Evolutionary conservation across 2,797 vertebrate genomes (phyloP).

Genomic region (Sebastiscus tertius): DNA sequence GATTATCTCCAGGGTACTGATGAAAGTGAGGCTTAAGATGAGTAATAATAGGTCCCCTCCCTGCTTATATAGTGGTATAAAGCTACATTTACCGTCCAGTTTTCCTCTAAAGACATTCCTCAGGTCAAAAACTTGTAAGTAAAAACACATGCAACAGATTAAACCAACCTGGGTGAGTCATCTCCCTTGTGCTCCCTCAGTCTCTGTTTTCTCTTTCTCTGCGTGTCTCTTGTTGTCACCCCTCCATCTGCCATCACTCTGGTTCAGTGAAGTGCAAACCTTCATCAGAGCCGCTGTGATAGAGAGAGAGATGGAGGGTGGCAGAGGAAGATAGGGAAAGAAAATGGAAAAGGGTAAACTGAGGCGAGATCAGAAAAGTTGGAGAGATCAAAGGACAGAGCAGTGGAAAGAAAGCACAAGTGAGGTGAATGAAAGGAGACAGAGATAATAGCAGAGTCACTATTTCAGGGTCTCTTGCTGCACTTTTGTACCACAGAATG

Average conservation of each 20-base stretch:
- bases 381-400: conserved; percentile 15
- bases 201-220: not conserved
- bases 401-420: not conserved
- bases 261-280: conserved; percentile 36
- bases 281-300: conserved; percentile 33
- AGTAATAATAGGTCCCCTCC: not conserved
- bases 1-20: conserved; percentile 32
- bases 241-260: conserved; percentile 30
- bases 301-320: not conserved
- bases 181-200: conserved; percentile 5
- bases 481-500: not conserved
- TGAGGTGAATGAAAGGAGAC: not conserved
- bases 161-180: conserved; percentile 37
- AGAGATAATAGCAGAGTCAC: not conserved
- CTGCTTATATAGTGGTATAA: not conserved
- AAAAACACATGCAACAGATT: not conserved
- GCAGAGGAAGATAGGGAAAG: not conserved
- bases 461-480: not conserved
- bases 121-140: not conserved
- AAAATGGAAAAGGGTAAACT: conserved; percentile 38
- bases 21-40: conserved; percentile 9
- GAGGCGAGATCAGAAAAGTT: not conserved
- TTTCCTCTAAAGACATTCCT: conserved; percentile 6
- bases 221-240: conserved; percentile 5
- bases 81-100: not conserved